Conservation (phyloP, 2,888 invertebrate species). For the Ganaspis brasiliensis region DNA sequence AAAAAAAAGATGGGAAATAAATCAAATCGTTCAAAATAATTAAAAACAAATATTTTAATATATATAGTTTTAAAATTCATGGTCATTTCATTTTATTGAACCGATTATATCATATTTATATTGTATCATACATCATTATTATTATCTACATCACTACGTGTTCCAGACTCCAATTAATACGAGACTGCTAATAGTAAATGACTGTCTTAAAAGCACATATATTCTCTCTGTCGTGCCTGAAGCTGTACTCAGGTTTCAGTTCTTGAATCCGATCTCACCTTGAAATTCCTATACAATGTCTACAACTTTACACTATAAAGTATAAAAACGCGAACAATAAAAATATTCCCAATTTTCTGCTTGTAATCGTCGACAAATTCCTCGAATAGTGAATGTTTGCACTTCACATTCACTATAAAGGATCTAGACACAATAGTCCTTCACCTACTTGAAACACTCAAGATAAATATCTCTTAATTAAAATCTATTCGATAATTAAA, state of each 20-base stretch:
- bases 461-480: neutral
- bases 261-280: slow-evolving; percentile 21
- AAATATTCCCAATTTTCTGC: slow-evolving; percentile 7
- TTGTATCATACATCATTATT: neutral
- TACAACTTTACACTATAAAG: neutral
- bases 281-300: slow-evolving; percentile 19
- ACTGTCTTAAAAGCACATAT: slow-evolving; percentile 30
- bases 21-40: too few species aligned
- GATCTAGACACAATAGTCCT: slow-evolving; percentile 3
- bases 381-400: neutral
- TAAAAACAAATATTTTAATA: too few species aligned
- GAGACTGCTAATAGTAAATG: slow-evolving; percentile 31
- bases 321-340: neutral
- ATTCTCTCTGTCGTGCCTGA: slow-evolving; percentile 18
- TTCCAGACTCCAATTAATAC: slow-evolving; percentile 22
- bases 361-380: neutral
- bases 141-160: slow-evolving; percentile 26
- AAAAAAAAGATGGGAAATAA: too few species aligned
- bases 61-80: too few species aligned
- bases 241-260: slow-evolving; percentile 25
- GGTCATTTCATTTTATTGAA: neutral
- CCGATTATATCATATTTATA: too few species aligned
- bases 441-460: neutral
- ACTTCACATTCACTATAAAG: too few species aligned
- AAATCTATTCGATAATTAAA: neutral